Conservation (phyloP, 1,140 invertebrate species). For the Polypedilum pembai region DNA sequence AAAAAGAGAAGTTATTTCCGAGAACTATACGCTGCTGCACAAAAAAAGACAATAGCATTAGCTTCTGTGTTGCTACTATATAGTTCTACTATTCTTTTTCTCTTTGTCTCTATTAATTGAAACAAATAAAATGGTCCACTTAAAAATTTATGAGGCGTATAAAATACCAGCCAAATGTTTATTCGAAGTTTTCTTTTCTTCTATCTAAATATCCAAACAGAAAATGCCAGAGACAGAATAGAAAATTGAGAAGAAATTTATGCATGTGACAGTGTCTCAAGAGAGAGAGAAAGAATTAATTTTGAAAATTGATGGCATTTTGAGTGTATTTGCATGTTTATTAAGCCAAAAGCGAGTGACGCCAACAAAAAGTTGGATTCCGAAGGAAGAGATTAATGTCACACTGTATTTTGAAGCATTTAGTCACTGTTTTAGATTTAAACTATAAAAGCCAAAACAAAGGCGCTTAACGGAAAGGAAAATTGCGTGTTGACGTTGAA, state of each 20-base stretch:
- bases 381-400: background rate
- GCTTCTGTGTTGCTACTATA: background rate
- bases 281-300: background rate
- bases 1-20: too few species aligned
- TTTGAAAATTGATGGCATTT: background rate
- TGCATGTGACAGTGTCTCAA: too few species aligned
- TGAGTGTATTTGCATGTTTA: background rate
- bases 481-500: constrained; percentile 17
- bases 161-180: background rate
- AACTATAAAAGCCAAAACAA: too few species aligned
- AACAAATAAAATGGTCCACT: constrained; percentile 18
- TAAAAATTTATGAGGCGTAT: background rate
- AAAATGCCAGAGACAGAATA: too few species aligned
- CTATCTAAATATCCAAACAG: too few species aligned
- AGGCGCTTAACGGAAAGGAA: background rate
- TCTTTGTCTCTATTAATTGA: background rate
- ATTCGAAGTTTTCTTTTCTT: too few species aligned
- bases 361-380: too few species aligned
- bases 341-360: background rate
- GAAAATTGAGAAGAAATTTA: too few species aligned
- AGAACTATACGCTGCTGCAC: too few species aligned
- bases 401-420: background rate
- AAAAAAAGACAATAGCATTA: too few species aligned
- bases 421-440: too few species aligned
- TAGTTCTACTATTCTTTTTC: background rate